Evolutionary conservation across 1,140 invertebrate genomes (phyloP), one percentile per base, ranked within the genome.

Genomic region (Ceratina australensis): DNA sequence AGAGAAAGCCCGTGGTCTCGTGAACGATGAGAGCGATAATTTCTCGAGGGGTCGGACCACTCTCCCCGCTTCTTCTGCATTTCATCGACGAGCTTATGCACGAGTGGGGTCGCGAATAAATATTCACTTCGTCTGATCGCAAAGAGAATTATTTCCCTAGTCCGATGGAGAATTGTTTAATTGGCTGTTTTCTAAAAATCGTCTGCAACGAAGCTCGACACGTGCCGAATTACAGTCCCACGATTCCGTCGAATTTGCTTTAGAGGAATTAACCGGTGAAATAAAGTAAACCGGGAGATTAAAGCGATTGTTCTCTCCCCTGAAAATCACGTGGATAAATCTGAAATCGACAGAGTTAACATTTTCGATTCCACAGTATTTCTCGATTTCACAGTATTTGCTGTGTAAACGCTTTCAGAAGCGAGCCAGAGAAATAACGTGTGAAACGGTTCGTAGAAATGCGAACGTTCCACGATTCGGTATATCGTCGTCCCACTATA

Each of bases 21-120:
- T 16, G 16, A 47, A 26, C 22, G 68, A 59, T 71, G 59, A 71
- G 49, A 5, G 47, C 60, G n/a, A 49, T 61, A 72, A 61, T 50
- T 61, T 33, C 42, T 26, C 22, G 20, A 2, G 56, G 47, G 24
- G 22, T 47, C 50, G n/a, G 28, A 33, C 16, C 16, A 28, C 28
- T 20, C 33, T 47, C 15, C 8, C 15, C 7, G 12, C 10, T 15
- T 0, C 33, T 42, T 42, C 33, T 42, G 16, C 28, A 18, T 69
- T 69, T 22, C 22, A 42, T 42, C 24, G 26, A 13, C 49, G 16
- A 20, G 20, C 20, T 54, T 28, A 28, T 54, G 52, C 18, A n/a
- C 0, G 18, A 52, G 24, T 13, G 22, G 24, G 18, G 20, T 33
- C 26, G n/a, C 50, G 66, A 42, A 68, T 68, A 54, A 68, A 68